Evolutionary conservation across 2,797 vertebrate genomes (phyloP), one percentile per base, ranked within the genome.

Genomic region (Phrynocephalus guinanensis): DNA sequence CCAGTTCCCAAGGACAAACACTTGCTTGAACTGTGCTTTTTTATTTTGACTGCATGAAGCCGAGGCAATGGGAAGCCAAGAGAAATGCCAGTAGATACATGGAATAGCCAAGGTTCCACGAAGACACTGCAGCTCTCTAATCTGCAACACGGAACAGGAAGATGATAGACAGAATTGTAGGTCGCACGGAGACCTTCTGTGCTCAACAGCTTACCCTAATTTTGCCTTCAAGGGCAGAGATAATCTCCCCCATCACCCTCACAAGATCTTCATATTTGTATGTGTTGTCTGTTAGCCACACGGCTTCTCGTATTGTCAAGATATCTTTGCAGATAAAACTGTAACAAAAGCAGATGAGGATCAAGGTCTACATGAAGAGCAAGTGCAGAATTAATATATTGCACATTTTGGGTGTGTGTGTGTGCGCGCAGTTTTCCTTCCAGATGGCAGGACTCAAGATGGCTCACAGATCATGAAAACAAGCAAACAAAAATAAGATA

Each of bases 201-300:
- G 33, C 24, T 50, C 1, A 3, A 67, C 2, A 71, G 90, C 97
- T 96, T 93, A 98, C 99, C 94, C 98, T 96, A 94, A 99, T 99
- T 94, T 97, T 99, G 63, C 99, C 99, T 86, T 98, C 97, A 82
- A 99, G 96, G 70, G 98, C 98, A 48, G 99, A 98, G 87, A 99
- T 97, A 1, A 99, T 97, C 93, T 99, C 99, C 0, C 99, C 99
- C 99, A 99, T 99, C 98, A 99, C 99, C 86, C 99, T 97, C 67
- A 99, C 99, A 92, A 99, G 92, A 93, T 99, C 99, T 87, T 99
- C 99, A 1, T 99, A 99, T 92, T 99, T 99, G 95, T 99, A 99
- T 0, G 99, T 99, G 96, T 99, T 99, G 96, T 99, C 99, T 0
- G 99, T 99, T 85, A 99, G 97, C 99, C 99, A 99, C 75, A 99